Evolutionary conservation across 2,888 invertebrate genomes (phyloP).

Genomic region (Siphlonurus alternatus): DNA sequence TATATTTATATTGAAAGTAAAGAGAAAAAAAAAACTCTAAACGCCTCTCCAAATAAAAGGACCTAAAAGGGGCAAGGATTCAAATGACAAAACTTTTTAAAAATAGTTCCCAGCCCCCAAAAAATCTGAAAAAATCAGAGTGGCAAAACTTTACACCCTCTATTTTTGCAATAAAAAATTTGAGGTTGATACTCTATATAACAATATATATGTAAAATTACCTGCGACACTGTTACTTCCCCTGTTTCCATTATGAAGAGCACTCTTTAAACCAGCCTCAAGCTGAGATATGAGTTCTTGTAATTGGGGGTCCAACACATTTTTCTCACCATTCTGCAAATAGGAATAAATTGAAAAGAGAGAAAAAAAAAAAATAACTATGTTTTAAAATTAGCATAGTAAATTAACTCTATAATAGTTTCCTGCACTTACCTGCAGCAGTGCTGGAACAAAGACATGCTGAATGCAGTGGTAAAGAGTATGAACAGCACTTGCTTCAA

Average conservation of each 20-base stretch:
- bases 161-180: too few relatives aligned
- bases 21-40: neutral
- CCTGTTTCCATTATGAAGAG: slow-evolving; percentile 14
- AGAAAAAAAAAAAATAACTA: slow-evolving; percentile 7
- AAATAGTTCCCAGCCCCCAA: too few relatives aligned
- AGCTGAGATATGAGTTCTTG: slow-evolving; percentile 30
- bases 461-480: slow-evolving; percentile 42
- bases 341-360: neutral
- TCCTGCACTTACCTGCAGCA: slow-evolving; percentile 23
- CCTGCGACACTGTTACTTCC: slow-evolving; percentile 15
- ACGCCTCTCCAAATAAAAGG: too few relatives aligned
- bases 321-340: slow-evolving; percentile 23
- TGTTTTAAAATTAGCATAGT: too few relatives aligned
- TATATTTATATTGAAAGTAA: too few relatives aligned
- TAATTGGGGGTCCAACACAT: slow-evolving; percentile 29
- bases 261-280: slow-evolving; percentile 28
- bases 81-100: too few relatives aligned
- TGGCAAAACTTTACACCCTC: too few relatives aligned
- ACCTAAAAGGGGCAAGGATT: too few relatives aligned
- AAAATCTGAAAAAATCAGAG: too few relatives aligned
- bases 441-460: slow-evolving; percentile 35
- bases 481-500: slow-evolving; percentile 38
- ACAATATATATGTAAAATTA: too few relatives aligned
- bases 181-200: too few relatives aligned
- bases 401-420: too few relatives aligned